Conservation (phyloP, 2,113 vertebrate genomes). For the Lycaon pictus region DNA sequence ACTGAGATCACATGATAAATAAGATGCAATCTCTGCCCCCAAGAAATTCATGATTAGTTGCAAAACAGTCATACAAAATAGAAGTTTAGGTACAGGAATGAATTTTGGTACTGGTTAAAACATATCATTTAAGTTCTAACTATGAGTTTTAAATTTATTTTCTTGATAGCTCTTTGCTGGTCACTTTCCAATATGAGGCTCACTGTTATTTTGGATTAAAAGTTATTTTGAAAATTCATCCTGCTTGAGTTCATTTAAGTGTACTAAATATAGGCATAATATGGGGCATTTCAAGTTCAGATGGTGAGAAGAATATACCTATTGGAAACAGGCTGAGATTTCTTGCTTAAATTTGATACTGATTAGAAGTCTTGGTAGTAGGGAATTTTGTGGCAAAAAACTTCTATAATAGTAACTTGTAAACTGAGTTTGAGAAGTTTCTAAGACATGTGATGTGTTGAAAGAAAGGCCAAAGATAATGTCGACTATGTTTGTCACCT, state of each 20-base stretch:
- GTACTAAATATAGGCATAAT: not conserved
- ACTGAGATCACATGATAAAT: not conserved
- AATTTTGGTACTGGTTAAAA: constrained; percentile 50
- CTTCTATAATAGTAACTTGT: not conserved
- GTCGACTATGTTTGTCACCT: not conserved
- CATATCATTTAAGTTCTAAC: constrained; percentile 58
- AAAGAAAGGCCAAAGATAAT: not conserved
- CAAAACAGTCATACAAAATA: constrained; percentile 56
- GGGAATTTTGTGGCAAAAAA: not conserved
- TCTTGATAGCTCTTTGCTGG: constrained; percentile 39
- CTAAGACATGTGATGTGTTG: not conserved
- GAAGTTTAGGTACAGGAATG: constrained; percentile 50
- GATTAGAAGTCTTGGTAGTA: not conserved
- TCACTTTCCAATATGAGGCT: constrained; percentile 21
- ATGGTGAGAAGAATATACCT: not conserved
- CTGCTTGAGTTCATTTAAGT: constrained; percentile 41
- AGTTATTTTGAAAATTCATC: not conserved
- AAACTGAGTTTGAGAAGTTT: constrained; percentile 40
- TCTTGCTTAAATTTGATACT: not conserved
- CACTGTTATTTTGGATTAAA: constrained; percentile 56
- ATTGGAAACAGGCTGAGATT: not conserved
- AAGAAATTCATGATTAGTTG: not conserved
- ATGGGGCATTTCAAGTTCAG: constrained; percentile 11
- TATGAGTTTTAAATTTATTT: constrained; percentile 66
- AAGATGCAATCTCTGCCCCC: not conserved